Base-by-base conservation (phyloP, 2,113 vertebrate species). In the Chunga burmeisteri region DNA sequence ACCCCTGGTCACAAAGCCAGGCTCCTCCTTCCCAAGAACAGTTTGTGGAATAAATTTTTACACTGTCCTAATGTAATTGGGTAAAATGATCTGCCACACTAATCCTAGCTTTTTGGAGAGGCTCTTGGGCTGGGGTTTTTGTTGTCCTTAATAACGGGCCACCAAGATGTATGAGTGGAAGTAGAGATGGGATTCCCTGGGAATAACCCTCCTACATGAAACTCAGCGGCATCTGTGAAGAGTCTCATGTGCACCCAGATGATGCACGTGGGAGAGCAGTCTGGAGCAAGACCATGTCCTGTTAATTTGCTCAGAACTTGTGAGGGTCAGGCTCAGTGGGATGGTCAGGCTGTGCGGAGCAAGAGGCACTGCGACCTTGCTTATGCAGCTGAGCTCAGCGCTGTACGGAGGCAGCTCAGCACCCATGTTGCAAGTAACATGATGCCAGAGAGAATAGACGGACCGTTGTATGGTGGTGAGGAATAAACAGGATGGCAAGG, bases 331-430 rank as follows among this genome's bases (percentile, higher is more conserved):
- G 22, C 13, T 49, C 5, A 3, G 27, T 11, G 46, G 47, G 34
- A 50, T 49, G 79, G 13, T 23, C 59, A 67, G 83, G 50, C 65
- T 78, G 61, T 16, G 32, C 1, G 0, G 61, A 58, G 50, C 0
- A 14, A 58, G 74, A 47, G 46, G 36, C 6, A 4, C 61, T 2
- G 4, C 15, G 62, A 30, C n/a, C 62, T 82, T 58, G 84, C 18
- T 77, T 16, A 14, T 10, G 7, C 7, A 67, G 70, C 66, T 0
- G 6, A 75, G 62, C 61, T 91, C 44, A 55, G 67, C 32, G 3
- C 42, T 0, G 0, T 0, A 1, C 1, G 1, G 59, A 44, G 49
- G 29, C 40, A 65, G 34, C 19, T 34, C 3, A 61, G 27, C 29
- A n/a, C 47, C 59, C 0, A 0, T 19, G 25, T 13, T 13, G 1